A percentile compares a stretch with the other conserved stretches of the same genome.
phyloP scores from a whole-genome alignment of 1,140 invertebrate genomes.

The Drosophila mayri region DNA sequence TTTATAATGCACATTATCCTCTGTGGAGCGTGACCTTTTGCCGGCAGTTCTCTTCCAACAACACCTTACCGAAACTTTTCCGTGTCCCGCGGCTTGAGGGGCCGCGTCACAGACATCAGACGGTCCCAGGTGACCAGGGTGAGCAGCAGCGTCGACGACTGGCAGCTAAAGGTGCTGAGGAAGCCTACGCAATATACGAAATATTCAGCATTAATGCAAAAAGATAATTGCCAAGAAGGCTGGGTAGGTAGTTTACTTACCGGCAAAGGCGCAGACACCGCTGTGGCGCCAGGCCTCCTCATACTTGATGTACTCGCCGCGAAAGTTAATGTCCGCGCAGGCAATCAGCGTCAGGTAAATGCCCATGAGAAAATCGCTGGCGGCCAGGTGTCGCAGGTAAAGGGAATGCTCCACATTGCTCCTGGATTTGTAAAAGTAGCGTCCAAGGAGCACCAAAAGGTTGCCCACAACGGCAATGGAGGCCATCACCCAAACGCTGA shows the following conservation, averaged over 20 bases:
- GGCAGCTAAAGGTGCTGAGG: constrained; percentile 89
- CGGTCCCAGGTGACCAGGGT: constrained; percentile 88
- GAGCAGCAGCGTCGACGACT: constrained; percentile 88
- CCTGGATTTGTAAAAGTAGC: constrained; percentile 85
- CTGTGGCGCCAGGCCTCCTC: constrained; percentile 88
- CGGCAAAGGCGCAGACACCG: constrained; percentile 86
- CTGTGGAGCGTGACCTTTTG: constrained; percentile 6
- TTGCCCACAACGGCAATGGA: constrained; percentile 88
- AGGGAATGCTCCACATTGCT: constrained; percentile 87
- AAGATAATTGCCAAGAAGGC: constrained; percentile 3
- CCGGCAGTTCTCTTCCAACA: background rate
- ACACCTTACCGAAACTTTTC: constrained; percentile 63
- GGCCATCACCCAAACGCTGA: constrained; percentile 89
- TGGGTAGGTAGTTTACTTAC: constrained; percentile 53
- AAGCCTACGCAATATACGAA: constrained; percentile 85
- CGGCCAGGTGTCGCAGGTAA: constrained; percentile 88
- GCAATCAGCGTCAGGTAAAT: constrained; percentile 89
- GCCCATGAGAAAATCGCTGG: constrained; percentile 90
- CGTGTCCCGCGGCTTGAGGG: constrained; percentile 85
- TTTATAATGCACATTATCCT: constrained; percentile 1
- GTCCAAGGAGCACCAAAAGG: constrained; percentile 87
- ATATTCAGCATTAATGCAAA: constrained; percentile 18
- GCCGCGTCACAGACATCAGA: constrained; percentile 87
- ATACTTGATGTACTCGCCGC: constrained; percentile 87
- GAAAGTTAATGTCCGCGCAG: constrained; percentile 87